Evolutionary conservation across 2,113 vertebrate species (phyloP).

Genomic region (Talpa occidentalis): DNA sequence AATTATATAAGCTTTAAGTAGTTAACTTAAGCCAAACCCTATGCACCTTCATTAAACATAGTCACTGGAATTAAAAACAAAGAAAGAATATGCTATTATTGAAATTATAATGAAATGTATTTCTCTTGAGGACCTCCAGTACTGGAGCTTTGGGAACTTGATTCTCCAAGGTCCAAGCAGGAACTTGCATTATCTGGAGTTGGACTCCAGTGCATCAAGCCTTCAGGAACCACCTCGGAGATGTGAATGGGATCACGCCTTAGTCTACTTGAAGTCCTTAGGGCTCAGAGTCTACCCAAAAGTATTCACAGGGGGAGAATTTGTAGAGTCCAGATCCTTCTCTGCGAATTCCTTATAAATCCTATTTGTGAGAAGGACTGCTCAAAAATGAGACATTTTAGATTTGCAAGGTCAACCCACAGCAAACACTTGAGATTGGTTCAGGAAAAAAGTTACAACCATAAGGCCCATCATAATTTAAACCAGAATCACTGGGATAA

Average conservation of each 20-base stretch:
- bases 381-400: not conserved
- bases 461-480: not conserved
- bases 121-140: not conserved
- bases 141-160: accelerated
- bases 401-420: not conserved
- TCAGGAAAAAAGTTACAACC: not conserved
- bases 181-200: not conserved
- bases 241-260: not conserved
- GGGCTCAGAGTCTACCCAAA: not conserved
- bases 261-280: not conserved
- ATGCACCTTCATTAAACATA: not conserved
- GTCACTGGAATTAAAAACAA: not conserved
- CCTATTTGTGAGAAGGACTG: not conserved
- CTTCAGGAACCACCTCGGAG: not conserved
- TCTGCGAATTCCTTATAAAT: not conserved
- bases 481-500: not conserved
- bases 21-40: not conserved
- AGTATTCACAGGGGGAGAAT: not conserved
- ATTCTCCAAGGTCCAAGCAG: not conserved
- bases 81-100: not conserved
- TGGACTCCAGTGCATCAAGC: not conserved
- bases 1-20: not conserved
- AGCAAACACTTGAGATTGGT: not conserved
- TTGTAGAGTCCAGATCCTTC: not conserved
- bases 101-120: not conserved